These are phyloP conservation scores for Physeter macrocephalus DNA, from an alignment of 2,113 vertebrate genomes.

Conservation along the genomic window DNA sequence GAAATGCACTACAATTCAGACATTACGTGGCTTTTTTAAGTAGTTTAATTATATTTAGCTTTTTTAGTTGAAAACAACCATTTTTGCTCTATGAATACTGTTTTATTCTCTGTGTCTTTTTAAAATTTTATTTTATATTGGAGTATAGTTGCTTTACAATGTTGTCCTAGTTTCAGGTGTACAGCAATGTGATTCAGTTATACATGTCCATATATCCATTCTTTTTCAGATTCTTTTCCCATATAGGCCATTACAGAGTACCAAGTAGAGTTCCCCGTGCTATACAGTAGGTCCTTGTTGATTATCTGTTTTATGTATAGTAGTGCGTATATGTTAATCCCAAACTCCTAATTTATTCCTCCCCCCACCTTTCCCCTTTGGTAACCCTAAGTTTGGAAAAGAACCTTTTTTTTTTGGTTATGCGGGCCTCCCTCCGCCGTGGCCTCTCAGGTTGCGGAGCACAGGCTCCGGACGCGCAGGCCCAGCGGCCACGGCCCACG, in stretches of 20 bases:
- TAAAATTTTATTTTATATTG: not conserved
- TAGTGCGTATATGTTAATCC: not conserved
- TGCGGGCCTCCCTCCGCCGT: too few species aligned
- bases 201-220: not conserved
- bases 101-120: not conserved
- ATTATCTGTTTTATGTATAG: not conserved
- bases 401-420: not conserved
- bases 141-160: not conserved
- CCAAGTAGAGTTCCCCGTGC: not conserved
- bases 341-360: not conserved
- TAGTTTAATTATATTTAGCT: slow-evolving; percentile 16
- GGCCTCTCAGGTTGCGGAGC: too few species aligned
- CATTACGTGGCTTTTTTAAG: not conserved
- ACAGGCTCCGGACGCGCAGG: too few species aligned
- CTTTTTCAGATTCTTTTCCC: not conserved
- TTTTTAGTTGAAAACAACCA: not conserved
- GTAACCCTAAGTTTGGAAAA: not conserved
- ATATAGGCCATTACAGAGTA: too few species aligned
- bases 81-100: not conserved
- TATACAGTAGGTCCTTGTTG: not conserved
- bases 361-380: not conserved
- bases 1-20: not conserved
- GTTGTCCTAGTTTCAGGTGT: not conserved
- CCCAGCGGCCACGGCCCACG: too few species aligned
- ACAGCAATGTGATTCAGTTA: not conserved